phyloP scores from a whole-genome alignment of 2,888 invertebrate species.

The Zootermopsis nevadensis region DNA sequence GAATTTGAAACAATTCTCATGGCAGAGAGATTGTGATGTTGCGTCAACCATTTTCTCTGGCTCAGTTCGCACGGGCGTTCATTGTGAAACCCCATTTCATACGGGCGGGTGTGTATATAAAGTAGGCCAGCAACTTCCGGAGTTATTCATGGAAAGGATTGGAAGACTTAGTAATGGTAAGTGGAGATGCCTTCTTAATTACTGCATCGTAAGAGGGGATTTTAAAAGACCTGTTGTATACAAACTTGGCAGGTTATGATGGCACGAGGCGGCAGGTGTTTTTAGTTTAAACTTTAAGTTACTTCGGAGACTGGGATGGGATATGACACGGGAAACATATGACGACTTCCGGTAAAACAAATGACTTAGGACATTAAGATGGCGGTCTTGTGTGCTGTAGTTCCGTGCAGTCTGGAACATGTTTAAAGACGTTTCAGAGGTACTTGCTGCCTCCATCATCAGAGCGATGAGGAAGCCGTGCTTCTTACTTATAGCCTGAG shows the following conservation, averaged over 20 bases:
- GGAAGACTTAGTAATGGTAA: neutral
- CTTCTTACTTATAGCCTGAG: no score
- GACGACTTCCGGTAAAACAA: no score
- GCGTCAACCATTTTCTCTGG: neutral
- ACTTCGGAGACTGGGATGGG: no score
- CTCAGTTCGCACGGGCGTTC: neutral
- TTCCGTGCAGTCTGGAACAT: no score
- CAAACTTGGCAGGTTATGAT: neutral
- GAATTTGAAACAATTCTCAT: conserved; percentile 1
- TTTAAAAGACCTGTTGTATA: neutral
- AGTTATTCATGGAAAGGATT: neutral
- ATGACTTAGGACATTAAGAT: no score
- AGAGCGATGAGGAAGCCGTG: no score
- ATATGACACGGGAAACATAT: no score
- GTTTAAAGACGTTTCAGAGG: no score
- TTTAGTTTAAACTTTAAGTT: neutral
- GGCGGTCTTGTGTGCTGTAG: no score
- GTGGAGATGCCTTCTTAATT: neutral
- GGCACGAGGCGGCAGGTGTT: neutral
- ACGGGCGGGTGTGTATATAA: neutral
- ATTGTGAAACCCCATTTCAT: neutral
- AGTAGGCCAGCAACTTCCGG: neutral
- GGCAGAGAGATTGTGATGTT: neutral
- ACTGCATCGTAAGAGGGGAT: neutral
- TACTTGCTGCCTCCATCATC: no score